Conservation (phyloP, 2,888 invertebrate species). For the Mactromeris polynyma region DNA sequence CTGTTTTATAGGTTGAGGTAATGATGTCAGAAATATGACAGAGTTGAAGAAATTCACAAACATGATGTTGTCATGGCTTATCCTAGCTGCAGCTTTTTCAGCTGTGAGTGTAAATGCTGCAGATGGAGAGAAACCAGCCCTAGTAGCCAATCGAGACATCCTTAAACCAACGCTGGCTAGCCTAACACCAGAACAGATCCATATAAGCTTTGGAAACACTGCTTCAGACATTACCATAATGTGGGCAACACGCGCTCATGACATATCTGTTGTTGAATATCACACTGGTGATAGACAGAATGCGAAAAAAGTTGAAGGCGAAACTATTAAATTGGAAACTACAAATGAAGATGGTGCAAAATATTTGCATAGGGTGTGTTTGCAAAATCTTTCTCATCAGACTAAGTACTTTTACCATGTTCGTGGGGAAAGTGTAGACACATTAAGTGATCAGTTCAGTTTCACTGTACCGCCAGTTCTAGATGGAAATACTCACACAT, state of each 20-base stretch:
- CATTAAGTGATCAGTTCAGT: conserved; percentile 79
- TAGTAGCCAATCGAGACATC: conserved; percentile 54
- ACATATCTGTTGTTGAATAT: conserved; percentile 74
- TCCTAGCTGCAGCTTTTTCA: not conserved
- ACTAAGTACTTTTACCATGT: conserved; percentile 78
- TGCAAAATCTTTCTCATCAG: conserved; percentile 72
- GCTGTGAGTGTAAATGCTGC: not conserved
- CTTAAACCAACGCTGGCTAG: conserved; percentile 48
- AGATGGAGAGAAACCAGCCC: not conserved
- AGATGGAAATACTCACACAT: conserved; percentile 76
- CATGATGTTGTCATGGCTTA: not conserved
- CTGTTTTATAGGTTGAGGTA: not conserved
- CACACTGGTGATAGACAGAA: conserved; percentile 67
- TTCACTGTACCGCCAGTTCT: conserved; percentile 81
- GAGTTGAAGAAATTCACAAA: not conserved
- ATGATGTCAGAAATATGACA: not conserved
- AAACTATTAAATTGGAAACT: conserved; percentile 68
- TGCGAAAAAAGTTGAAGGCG: conserved; percentile 60
- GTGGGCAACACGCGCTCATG: conserved; percentile 77
- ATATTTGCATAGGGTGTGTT: conserved; percentile 77
- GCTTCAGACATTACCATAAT: conserved; percentile 75
- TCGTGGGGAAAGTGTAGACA: conserved; percentile 53
- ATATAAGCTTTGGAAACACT: conserved; percentile 77
- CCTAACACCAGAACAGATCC: conserved; percentile 78
- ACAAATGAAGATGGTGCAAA: conserved; percentile 75